Evolutionary conservation across 2,888 invertebrate genomes (phyloP).

Genomic region (Drosophila borealis): DNA sequence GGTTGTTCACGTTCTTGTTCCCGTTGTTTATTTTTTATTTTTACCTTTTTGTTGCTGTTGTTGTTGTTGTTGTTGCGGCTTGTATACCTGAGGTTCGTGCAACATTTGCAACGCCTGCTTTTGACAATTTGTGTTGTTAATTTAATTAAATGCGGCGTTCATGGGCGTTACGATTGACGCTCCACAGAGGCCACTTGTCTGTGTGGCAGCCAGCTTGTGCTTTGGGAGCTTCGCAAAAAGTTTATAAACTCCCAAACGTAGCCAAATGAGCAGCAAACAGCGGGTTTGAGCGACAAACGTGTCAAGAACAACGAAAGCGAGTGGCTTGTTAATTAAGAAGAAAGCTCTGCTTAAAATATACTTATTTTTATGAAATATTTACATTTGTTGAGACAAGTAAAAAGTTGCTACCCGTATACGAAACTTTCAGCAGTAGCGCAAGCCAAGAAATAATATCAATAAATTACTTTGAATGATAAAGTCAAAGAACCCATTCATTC

Average conservation of each 20-base stretch:
- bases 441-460: not conserved
- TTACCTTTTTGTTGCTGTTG: not conserved
- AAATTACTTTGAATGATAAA: not conserved
- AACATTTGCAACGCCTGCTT: constrained; percentile 55
- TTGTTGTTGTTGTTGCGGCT: not conserved
- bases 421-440: not conserved
- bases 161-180: constrained; percentile 21
- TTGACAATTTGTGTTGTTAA: constrained; percentile 78
- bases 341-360: not conserved
- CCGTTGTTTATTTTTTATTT: constrained; percentile 16
- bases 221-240: constrained; percentile 20
- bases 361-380: not conserved
- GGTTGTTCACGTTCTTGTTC: constrained; percentile 51
- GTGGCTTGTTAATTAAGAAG: constrained; percentile 15
- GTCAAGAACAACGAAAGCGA: constrained; percentile 18
- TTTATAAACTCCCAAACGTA: constrained; percentile 27
- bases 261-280: constrained; percentile 32
- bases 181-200: constrained; percentile 25
- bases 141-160: constrained; percentile 72
- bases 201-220: constrained; percentile 26
- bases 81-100: constrained; percentile 49
- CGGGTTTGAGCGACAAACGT: not conserved
- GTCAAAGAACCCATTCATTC: not conserved
- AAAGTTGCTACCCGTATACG: not conserved
- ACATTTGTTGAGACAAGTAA: not conserved